Base-by-base conservation (phyloP, 2,113 vertebrate species). In the Siniperca knerii region DNA sequence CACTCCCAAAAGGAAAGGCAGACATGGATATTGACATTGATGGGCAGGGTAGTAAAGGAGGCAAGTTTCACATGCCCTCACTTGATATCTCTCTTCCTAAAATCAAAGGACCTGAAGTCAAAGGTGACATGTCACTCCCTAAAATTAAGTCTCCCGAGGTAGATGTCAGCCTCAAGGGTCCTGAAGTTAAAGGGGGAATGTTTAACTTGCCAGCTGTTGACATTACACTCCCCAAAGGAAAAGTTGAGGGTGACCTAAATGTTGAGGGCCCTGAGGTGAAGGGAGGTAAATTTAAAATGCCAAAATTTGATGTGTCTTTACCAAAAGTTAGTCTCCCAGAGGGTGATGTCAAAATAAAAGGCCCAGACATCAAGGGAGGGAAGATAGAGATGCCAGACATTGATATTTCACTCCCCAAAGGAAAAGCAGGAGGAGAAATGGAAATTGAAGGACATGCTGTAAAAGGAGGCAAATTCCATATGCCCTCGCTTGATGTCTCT, bases 51-150 rank as follows among this genome's bases (percentile, higher is more conserved):
- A 84, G 48, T 2, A 90, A 90, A 88, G 77, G 81, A 44, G 82
- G 92, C 58, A 94, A 46, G 87, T 90, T 96, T 4, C 91, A 91
- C 20, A 89, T 96, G 80, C 90, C 95, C 0, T 87, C 88, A 7
- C 13, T 94, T 9, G 91, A 95, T 42, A 33, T 95, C 0, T 94
- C 94, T 1, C 71, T 96, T 21, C 94, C 94, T 1, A 94, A 90
- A 86, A 81, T 94, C 1, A 90, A 91, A n/a, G 81, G 69, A 21
- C 69, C 89, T 46, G 83, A 85, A 20, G 11, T 95, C 0, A 91
- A 8, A 55, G 55, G 94, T 0, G 93, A 93, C 29, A 69, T 96
- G 0, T 94, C 93, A 0, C 73, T 94, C 81, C 48, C 50, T 21
- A 54, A 54, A 54, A 21, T 54, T 7, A 54, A 54, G 20, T 54